Evolutionary conservation across 2,888 invertebrate species (phyloP), one percentile per base, ranked within the genome.

Genomic region (Cerastis rubricosa): DNA sequence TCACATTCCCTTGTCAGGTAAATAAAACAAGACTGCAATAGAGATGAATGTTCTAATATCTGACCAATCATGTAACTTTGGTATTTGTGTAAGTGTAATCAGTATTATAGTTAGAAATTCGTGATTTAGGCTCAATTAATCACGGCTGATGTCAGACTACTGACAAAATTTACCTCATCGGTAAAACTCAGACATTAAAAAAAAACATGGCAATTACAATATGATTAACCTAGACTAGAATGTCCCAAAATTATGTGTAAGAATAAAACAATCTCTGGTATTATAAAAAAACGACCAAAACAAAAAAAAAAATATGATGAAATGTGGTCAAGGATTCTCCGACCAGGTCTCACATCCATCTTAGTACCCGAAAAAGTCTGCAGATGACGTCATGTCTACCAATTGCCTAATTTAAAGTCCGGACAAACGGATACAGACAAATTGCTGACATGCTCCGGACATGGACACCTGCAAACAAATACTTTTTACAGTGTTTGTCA

Each of bases 11-110:
- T 70, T 67, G 81, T 80, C 80, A 81, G 68, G 69, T 72, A 70
- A 72, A 69, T 72, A 66, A 81, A 81, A 81, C 71, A 81, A 81
- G 77, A 81, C 82, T 81, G 81, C 81, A 81, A 81, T 81, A 81
- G 76, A 81, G 65, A 80, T 47, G 75, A 75, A 80, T 70, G 80
- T 81, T 70, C 17, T 74, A 61, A 75, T 81, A 70, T 74, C 80
- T 67, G 80, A 80, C 80, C 80, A 80, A 80, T 80, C 69, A 74
- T 57, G 80, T 79, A 79, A 79, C 43, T 78, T 72, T 80, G 79
- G 61, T 79, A 78, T 76, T 51, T 69, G 64, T 78, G 47, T 78
- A 79, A 80, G 67, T 73, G 63, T 78, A 78, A 79, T 80, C 78
- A 63, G 64, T 75, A 80, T 66, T 74, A 61, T 65, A 54, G 25